phyloP scores from a whole-genome alignment of 2,797 vertebrate species.

The Arremon aurantiirostris region DNA sequence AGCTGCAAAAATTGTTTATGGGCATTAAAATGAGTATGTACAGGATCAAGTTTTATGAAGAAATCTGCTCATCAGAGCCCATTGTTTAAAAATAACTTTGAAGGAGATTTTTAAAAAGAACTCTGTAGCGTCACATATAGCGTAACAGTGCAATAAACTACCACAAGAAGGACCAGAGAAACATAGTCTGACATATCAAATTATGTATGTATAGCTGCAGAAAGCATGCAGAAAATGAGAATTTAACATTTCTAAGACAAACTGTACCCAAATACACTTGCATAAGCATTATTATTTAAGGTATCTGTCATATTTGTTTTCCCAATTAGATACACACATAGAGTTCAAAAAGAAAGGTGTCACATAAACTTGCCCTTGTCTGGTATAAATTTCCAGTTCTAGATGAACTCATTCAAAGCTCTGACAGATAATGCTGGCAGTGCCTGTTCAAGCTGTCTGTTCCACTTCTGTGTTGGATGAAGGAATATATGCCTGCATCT shows the following conservation, averaged over 20 bases:
- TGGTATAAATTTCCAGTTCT: neutral
- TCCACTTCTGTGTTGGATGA: neutral
- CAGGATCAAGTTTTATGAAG: neutral
- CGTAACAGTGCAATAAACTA: rapidly evolving
- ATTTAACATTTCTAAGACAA: neutral
- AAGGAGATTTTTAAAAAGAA: neutral
- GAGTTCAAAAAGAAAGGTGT: neutral
- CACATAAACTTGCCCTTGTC: neutral
- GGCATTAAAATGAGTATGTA: neutral
- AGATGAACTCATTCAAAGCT: neutral
- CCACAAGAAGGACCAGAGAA: neutral
- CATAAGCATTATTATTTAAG: neutral
- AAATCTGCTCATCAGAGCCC: neutral
- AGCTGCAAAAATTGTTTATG: neutral
- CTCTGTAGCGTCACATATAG: neutral
- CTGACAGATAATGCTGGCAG: neutral
- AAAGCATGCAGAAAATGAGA: neutral
- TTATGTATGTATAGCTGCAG: neutral
- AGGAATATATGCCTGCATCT: neutral
- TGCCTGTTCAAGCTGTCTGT: neutral
- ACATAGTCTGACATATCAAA: neutral
- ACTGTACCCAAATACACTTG: neutral
- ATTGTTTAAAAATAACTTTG: neutral
- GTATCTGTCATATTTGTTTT: neutral
- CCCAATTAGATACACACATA: neutral